Evolutionary conservation across 2,888 invertebrate species (phyloP).

Genomic region (Torymus tubicola): DNA sequence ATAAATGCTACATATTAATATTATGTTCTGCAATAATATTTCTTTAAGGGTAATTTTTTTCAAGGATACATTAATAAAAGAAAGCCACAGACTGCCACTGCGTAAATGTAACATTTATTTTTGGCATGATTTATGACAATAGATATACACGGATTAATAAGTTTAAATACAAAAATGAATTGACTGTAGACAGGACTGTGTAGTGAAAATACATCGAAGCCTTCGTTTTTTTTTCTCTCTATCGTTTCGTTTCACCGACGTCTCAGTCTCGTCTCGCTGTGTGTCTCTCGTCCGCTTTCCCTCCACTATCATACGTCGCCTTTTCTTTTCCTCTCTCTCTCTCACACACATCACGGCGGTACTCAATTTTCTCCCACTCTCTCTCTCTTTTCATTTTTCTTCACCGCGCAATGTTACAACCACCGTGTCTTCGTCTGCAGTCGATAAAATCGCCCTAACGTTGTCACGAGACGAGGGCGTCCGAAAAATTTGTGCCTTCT

Average conservation of each 20-base stretch:
- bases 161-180: constrained; percentile 75
- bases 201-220: constrained; percentile 76
- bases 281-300: not conserved
- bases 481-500: constrained; percentile 23
- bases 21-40: not conserved
- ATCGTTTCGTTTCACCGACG: constrained; percentile 2
- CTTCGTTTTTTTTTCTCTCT: constrained; percentile 53
- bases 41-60: not conserved
- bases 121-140: constrained; percentile 76
- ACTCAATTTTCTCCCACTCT: constrained; percentile 5
- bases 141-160: constrained; percentile 68
- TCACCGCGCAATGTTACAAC: not conserved
- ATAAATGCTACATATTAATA: not conserved
- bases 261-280: too few species aligned
- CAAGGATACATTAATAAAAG: not conserved
- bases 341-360: not conserved
- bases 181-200: constrained; percentile 75
- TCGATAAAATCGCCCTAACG: constrained; percentile 20
- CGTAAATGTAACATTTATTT: constrained; percentile 76
- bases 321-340: constrained; percentile 3
- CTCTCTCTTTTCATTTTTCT: constrained; percentile 15
- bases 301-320: not conserved
- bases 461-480: constrained; percentile 8
- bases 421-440: not conserved
- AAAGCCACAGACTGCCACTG: constrained; percentile 58